Evolutionary conservation across 2,797 vertebrate genomes (phyloP).

Genomic region (Tapera naevia): DNA sequence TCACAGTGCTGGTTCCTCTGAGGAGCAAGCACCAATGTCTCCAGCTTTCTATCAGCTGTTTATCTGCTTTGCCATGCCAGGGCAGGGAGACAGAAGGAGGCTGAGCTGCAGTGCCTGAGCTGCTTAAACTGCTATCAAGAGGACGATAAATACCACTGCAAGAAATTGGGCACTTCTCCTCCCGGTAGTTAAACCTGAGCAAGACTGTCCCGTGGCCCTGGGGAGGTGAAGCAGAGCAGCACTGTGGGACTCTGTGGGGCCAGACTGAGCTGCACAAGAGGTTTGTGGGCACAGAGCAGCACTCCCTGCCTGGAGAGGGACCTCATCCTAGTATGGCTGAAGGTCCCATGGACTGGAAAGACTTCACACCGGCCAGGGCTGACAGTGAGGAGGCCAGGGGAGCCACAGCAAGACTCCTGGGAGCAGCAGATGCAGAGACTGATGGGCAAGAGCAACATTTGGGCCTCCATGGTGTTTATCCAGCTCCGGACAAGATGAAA

Average conservation of each 20-base stretch:
- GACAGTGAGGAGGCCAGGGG: not conserved
- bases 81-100: not conserved
- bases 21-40: not conserved
- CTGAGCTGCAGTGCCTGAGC: not conserved
- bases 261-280: not conserved
- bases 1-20: not conserved
- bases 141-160: not conserved
- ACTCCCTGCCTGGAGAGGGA: not conserved
- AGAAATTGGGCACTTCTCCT: not conserved
- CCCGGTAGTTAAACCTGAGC: not conserved
- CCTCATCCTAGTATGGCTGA: constrained; percentile 42
- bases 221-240: fast-evolving
- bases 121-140: not conserved
- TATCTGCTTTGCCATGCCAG: not conserved
- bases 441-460: not conserved
- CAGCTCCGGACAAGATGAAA: not conserved
- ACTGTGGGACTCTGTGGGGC: not conserved
- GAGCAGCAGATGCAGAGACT: not conserved
- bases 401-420: not conserved
- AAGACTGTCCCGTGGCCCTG: not conserved
- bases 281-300: not conserved
- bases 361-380: not conserved
- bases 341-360: not conserved
- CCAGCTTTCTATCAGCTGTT: not conserved
- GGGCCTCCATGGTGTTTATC: not conserved